A percentile compares a stretch with the other conserved stretches of the same genome.
Conservation (phyloP, 2,797 vertebrate species). For the Argentina silus region DNA sequence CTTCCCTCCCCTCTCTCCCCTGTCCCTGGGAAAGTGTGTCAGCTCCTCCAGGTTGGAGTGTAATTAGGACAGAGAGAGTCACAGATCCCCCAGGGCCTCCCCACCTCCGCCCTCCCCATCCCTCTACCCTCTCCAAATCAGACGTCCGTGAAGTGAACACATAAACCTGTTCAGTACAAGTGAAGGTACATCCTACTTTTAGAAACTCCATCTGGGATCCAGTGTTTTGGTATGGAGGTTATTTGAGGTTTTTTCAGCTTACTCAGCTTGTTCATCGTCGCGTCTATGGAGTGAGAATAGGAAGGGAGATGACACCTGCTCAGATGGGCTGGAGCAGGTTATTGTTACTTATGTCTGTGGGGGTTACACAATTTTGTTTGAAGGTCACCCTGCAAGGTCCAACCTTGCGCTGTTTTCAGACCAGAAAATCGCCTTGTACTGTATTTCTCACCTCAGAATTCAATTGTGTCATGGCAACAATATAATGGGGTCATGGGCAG, state of each 20-base stretch:
- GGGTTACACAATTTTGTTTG: neutral
- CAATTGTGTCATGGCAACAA: neutral
- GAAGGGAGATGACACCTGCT: constrained; percentile 18
- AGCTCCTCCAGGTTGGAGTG: constrained; percentile 69
- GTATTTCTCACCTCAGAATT: constrained; percentile 8
- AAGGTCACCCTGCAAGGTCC: neutral
- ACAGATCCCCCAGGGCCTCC: constrained; percentile 42
- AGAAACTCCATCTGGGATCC: constrained; percentile 39
- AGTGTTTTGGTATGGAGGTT: constrained; percentile 32
- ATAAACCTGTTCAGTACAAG: constrained; percentile 31
- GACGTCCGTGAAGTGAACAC: constrained; percentile 39
- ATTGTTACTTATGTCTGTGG: neutral
- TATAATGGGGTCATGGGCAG: constrained; percentile 4
- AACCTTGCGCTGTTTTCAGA: neutral
- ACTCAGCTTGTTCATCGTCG: constrained; percentile 12
- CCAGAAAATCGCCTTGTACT: neutral
- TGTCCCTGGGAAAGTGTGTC: constrained; percentile 63
- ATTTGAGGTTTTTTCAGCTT: constrained; percentile 38
- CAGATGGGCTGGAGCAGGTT: neutral
- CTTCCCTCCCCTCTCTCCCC: constrained; percentile 14
- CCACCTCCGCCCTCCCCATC: constrained; percentile 21
- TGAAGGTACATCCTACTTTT: constrained; percentile 37
- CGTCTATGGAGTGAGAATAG: neutral
- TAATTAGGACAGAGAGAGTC: constrained; percentile 66
- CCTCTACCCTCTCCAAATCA: constrained; percentile 35